phyloP scores from a whole-genome alignment of 2,797 vertebrate species.

The Bradypus variegatus region DNA sequence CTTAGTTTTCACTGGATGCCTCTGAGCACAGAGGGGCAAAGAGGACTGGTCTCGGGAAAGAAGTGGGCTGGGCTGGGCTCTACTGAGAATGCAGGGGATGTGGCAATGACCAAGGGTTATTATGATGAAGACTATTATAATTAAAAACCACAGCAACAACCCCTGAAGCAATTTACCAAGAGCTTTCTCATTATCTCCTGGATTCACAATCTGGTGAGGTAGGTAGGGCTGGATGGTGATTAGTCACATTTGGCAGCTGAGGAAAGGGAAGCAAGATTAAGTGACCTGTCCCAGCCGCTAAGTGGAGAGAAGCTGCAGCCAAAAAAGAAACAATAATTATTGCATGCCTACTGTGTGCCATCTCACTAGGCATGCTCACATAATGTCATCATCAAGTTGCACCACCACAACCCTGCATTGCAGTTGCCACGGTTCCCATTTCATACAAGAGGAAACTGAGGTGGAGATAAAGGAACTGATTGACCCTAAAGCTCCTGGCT shows the following conservation, averaged over 20 bases:
- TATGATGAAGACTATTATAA: conserved; percentile 34
- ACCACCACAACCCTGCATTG: background rate
- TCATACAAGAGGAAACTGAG: conserved; percentile 11
- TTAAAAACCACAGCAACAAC: conserved; percentile 58
- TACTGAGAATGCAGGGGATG: conserved; percentile 9
- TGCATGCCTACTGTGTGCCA: background rate
- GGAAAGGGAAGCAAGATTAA: conserved; percentile 20
- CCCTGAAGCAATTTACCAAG: conserved; percentile 44
- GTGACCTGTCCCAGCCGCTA: background rate
- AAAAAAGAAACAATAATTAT: background rate
- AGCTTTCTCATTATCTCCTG: conserved; percentile 41
- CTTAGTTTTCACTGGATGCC: background rate
- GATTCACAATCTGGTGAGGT: conserved; percentile 34
- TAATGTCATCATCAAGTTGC: background rate
- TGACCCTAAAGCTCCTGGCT: background rate
- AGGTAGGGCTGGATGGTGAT: background rate
- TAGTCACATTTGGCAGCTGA: conserved; percentile 35
- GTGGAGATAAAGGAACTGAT: background rate
- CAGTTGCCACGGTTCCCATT: background rate
- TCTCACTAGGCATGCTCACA: background rate
- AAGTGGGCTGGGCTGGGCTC: background rate
- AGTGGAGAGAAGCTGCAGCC: background rate
- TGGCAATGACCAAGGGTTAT: conserved; percentile 42
- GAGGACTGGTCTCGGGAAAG: conserved; percentile 8
- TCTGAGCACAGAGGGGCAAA: background rate